phyloP scores from a whole-genome alignment of 2,888 invertebrate species.

The Tipula unca region DNA sequence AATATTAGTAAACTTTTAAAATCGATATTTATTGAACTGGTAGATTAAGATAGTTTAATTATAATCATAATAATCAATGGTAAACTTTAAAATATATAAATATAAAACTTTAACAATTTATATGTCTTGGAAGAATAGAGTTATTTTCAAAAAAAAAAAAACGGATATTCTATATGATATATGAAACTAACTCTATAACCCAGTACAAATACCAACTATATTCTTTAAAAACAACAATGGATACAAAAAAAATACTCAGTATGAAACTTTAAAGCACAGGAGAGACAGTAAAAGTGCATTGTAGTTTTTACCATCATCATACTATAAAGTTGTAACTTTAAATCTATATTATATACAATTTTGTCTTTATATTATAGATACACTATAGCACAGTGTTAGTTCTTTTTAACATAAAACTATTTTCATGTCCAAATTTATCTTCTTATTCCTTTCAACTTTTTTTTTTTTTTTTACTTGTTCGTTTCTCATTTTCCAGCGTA shows the following conservation, averaged over 20 bases:
- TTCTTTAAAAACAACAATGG: neutral
- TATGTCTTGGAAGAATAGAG: neutral
- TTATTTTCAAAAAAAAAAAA: neutral
- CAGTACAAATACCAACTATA: neutral
- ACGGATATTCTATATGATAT: neutral
- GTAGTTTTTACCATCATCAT: neutral
- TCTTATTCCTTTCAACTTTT: neutral
- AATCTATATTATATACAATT: neutral
- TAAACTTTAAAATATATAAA: too few species aligned
- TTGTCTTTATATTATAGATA: neutral
- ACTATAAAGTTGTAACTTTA: neutral
- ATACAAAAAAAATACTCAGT: neutral
- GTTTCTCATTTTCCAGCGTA: neutral
- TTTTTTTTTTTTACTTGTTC: neutral
- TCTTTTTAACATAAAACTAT: neutral
- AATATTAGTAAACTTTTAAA: too few species aligned
- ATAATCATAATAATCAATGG: too few species aligned
- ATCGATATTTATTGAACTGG: too few species aligned
- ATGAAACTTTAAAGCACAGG: neutral
- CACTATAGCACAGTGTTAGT: neutral
- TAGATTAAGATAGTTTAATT: too few species aligned
- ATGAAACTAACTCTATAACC: neutral
- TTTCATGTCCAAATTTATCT: neutral
- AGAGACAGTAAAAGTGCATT: neutral
- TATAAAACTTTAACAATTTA: neutral